A percentile compares a stretch with the other conserved stretches of the same genome.
phyloP scores from a whole-genome alignment of 2,888 invertebrate species.

The Orthonychiurus folsomi region DNA sequence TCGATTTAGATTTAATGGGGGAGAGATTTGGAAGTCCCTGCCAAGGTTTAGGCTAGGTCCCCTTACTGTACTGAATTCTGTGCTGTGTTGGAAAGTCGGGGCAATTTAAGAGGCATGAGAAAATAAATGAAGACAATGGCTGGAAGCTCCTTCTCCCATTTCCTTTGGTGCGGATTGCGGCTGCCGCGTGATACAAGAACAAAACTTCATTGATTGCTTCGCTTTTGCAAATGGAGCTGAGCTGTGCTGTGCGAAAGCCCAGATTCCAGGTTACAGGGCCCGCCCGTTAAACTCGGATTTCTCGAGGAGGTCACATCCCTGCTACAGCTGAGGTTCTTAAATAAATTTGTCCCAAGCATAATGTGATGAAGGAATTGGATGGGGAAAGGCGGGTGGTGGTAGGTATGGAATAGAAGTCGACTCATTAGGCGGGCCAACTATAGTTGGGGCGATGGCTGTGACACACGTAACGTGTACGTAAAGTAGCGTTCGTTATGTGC shows the following conservation, averaged over 20 bases:
- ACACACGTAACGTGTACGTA: not conserved
- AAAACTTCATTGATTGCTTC: not conserved
- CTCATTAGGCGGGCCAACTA: slow-evolving; percentile 10
- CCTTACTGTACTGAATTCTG: too few species aligned
- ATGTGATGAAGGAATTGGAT: not conserved
- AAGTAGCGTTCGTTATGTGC: not conserved
- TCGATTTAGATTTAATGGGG: not conserved
- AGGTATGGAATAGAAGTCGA: slow-evolving; percentile 13
- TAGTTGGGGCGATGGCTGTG: not conserved
- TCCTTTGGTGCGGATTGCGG: too few species aligned
- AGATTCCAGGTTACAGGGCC: not conserved
- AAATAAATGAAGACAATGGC: too few species aligned
- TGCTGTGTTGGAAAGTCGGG: too few species aligned
- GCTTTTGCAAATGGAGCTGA: not conserved
- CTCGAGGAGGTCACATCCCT: not conserved
- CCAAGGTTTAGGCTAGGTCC: too few species aligned
- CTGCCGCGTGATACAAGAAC: not conserved
- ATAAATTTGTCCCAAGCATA: not conserved
- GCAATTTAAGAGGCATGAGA: too few species aligned
- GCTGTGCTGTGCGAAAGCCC: not conserved
- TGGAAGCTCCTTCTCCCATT: too few species aligned
- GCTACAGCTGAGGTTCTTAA: not conserved
- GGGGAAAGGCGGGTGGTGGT: not conserved
- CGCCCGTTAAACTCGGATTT: too few species aligned
- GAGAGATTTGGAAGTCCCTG: too few species aligned